Evolutionary conservation across 2,797 vertebrate species (phyloP).

Genomic region (Neomorphus geoffroyi): DNA sequence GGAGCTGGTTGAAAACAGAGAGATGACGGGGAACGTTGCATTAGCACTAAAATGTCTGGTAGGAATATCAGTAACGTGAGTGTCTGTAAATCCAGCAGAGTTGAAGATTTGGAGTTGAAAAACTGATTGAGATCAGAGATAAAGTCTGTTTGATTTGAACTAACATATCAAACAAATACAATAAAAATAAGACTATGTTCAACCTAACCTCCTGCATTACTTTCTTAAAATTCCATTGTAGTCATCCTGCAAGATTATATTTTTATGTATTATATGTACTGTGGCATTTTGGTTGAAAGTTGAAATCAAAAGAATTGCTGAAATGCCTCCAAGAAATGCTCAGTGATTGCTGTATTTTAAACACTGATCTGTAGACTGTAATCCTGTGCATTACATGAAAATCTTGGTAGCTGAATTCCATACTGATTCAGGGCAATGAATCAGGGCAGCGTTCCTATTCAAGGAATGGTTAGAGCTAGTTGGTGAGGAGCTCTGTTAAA

Average conservation of each 20-base stretch:
- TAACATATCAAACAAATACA: not conserved
- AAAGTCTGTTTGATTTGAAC: not conserved
- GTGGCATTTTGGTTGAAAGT: not conserved
- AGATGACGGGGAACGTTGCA: not conserved
- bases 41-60: not conserved
- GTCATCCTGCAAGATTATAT: not conserved
- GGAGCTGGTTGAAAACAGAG: not conserved
- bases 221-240: not conserved
- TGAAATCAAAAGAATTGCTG: not conserved
- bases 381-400: not conserved
- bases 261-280: not conserved
- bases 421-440: not conserved
- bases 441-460: not conserved
- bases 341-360: not conserved
- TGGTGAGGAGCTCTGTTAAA: not conserved
- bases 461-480: not conserved
- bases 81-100: not conserved
- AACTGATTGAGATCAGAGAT: not conserved
- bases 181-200: not conserved
- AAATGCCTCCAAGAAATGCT: not conserved
- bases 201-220: not conserved
- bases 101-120: not conserved
- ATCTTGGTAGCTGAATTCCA: not conserved
- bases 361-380: not conserved
- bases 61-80: not conserved